A percentile compares a stretch with the other conserved stretches of the same genome.
phyloP scores from a whole-genome alignment of 1,140 invertebrate species.

The Formica selysi region DNA sequence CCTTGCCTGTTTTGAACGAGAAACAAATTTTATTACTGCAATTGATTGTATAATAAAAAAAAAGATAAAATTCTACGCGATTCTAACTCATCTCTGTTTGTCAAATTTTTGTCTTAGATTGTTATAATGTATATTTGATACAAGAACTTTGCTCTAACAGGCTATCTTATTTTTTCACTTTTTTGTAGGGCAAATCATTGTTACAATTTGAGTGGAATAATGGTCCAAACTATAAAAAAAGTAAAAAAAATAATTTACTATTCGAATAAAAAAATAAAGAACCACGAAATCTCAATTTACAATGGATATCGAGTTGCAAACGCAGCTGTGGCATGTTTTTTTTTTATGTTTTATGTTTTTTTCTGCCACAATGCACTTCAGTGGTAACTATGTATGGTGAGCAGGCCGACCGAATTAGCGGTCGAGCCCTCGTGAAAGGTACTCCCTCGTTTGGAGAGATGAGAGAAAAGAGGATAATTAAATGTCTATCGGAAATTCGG shows the following conservation, averaged over 20 bases:
- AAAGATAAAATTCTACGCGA: neutral
- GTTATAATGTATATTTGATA: neutral
- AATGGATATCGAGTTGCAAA: slow-evolving; percentile 35
- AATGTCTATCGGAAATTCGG: slow-evolving; percentile 74
- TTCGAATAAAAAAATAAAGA: slow-evolving; percentile 37
- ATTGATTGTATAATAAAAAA: neutral
- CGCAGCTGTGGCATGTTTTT: neutral
- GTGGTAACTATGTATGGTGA: slow-evolving; percentile 26
- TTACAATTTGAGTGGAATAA: neutral
- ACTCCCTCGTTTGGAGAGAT: slow-evolving; percentile 31
- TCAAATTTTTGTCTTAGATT: neutral
- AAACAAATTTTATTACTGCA: neutral
- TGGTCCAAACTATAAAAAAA: neutral
- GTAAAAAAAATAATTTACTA: neutral
- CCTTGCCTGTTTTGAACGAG: neutral
- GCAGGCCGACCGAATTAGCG: neutral
- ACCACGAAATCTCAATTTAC: slow-evolving; percentile 24
- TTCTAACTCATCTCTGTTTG: neutral
- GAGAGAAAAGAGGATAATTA: slow-evolving; percentile 65
- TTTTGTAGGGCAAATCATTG: neutral
- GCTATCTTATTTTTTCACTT: neutral
- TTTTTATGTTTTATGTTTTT: slow-evolving; percentile 33
- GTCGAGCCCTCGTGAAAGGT: slow-evolving; percentile 62
- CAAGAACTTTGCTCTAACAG: neutral
- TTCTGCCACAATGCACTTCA: slow-evolving; percentile 16